phyloP scores from a whole-genome alignment of 2,888 invertebrate genomes.

The Eretmocerus hayati region DNA sequence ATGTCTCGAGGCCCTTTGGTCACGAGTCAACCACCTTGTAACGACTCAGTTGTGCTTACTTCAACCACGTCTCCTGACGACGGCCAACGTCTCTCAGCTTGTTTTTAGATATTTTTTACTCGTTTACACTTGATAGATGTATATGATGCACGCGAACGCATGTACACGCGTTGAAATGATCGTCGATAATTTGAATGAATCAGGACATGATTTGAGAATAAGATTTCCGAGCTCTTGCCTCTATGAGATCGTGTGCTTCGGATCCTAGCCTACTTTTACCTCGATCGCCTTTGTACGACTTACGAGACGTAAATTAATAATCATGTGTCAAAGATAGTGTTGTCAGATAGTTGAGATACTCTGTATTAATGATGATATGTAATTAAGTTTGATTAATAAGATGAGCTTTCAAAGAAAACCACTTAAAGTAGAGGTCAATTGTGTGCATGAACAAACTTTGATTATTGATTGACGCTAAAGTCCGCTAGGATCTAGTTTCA shows the following conservation, averaged over 20 bases:
- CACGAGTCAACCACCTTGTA: conserved; percentile 10
- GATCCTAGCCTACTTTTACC: conserved; percentile 17
- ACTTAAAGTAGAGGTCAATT: conserved; percentile 18
- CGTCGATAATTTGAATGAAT: too few species aligned
- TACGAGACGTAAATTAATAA: conserved; percentile 2
- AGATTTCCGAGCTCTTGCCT: too few species aligned
- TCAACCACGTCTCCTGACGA: conserved; percentile 10
- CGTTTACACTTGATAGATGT: too few species aligned
- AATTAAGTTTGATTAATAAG: background rate
- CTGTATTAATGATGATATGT: background rate
- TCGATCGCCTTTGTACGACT: conserved; percentile 11
- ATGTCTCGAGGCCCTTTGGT: too few species aligned
- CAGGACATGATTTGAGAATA: too few species aligned
- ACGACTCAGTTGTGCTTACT: conserved; percentile 1
- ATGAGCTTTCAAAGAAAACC: conserved; percentile 18
- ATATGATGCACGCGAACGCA: too few species aligned
- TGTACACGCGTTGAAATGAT: too few species aligned
- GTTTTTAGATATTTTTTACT: too few species aligned
- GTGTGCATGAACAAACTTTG: conserved; percentile 13
- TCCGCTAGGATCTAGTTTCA: conserved; percentile 10
- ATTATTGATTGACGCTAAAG: conserved; percentile 12
- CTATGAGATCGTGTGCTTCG: too few species aligned
- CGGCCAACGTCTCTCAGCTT: conserved; percentile 19
- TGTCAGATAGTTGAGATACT: background rate
- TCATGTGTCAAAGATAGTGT: conserved; percentile 23